Conservation (phyloP, 2,113 vertebrate genomes). For the Zosterops japonicus region DNA sequence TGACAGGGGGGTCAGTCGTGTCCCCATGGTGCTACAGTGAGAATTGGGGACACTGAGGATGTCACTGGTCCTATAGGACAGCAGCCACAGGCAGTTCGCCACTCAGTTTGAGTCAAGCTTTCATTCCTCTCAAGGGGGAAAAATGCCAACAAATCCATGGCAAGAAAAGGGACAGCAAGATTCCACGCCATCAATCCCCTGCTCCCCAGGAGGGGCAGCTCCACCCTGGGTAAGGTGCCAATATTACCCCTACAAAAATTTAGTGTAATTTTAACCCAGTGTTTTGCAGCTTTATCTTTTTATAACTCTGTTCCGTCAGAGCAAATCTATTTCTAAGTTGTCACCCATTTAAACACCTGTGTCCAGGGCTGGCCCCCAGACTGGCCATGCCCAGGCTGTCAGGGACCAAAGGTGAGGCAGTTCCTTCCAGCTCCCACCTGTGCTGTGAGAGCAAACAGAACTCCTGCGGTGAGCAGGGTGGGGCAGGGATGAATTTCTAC, state of each 20-base stretch:
- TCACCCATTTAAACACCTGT: neutral
- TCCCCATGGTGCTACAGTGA: accelerated
- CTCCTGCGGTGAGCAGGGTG: accelerated
- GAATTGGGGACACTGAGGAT: accelerated
- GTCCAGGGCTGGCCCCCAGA: neutral
- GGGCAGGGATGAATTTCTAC: neutral
- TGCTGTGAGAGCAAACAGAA: neutral
- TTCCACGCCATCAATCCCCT: neutral
- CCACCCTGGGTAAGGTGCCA: neutral
- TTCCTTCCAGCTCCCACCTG: neutral
- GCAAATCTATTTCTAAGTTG: accelerated
- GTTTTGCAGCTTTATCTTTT: neutral
- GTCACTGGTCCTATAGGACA: neutral
- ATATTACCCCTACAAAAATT: neutral
- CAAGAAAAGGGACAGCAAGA: neutral
- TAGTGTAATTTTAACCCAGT: accelerated
- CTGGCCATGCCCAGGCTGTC: neutral
- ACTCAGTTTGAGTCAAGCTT: neutral
- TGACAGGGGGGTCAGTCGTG: accelerated
- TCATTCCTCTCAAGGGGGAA: neutral
- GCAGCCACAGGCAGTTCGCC: neutral
- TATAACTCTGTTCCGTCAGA: neutral
- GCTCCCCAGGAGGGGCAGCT: neutral
- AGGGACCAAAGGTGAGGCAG: accelerated
- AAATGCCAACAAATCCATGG: neutral